Base-by-base conservation (phyloP, 2,888 invertebrate species). In the Pseudococcus jackbeardsleyi region DNA sequence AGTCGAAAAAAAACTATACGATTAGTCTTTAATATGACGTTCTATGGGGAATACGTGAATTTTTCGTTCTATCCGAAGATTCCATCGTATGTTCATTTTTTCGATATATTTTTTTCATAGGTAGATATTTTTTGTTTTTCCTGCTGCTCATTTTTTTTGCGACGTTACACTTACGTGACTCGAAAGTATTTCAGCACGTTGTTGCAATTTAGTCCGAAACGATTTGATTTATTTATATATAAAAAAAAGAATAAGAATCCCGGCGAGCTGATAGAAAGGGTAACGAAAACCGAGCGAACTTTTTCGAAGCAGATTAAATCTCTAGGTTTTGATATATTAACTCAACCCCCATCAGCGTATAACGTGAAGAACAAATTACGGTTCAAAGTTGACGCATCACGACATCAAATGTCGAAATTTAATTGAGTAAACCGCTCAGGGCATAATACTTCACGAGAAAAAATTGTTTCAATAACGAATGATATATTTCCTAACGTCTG, bases 281-380 rank as follows among this genome's bases (percentile, higher is more conserved):
- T 46, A 86, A 86, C 42, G 46, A 42, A 46, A 72, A 33, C 12
- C 12, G 85, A 39, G 4, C 50, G 42, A 68, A 85, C 33, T 26
- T 46, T 86, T 19, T 86, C 64, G 77, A 86, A 86, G 72, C 72
- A 86, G 77, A 86, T 86, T 86, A 86, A 46, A 86, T 86, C 72
- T 42, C 68, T 68, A 72, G 86, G 68, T 86, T 48, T 68, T 68
- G 72, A 72, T 42, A 85, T 59, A 85, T 42, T 59, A 85, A 85
- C 59, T 59, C 64, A 33, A 64, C 64, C 59, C 48, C 26, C 42
- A 86, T 17, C 26, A 48, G 22, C 7, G 46, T 72, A 77, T 86
- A 86, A 68, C 72, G 86, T 77, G 86, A 86, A 72, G 86, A 86
- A 86, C 86, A 86, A 86, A 86, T 86, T 86, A 77, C 86, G 26